A percentile compares a stretch with the other conserved stretches of the same genome.
Conservation (phyloP, 2,888 invertebrate genomes). For the Gasteruption jaculator region DNA sequence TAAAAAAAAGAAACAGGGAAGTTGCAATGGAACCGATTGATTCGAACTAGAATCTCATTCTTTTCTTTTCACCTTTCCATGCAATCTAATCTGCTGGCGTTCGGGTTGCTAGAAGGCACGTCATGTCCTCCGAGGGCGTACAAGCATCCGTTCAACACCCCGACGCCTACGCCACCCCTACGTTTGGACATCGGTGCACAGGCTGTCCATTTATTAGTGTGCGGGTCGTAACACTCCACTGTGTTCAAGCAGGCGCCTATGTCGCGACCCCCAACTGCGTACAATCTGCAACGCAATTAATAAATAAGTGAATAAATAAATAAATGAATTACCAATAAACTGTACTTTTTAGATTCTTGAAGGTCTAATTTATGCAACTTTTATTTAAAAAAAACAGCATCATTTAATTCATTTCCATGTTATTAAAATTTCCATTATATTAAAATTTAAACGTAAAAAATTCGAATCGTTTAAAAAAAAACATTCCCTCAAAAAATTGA, state of each 20-base stretch:
- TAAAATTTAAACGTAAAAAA: no score
- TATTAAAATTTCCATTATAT: no score
- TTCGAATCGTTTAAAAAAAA: no score
- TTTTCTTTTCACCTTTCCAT: slow-evolving; percentile 73
- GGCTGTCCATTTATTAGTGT: slow-evolving; percentile 75
- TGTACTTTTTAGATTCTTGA: not conserved
- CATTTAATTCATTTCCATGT: no score
- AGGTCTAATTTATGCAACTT: not conserved
- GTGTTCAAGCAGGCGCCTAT: slow-evolving; percentile 85
- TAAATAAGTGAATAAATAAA: no score
- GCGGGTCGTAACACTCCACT: slow-evolving; percentile 77
- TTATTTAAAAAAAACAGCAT: no score
- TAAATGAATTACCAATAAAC: not conserved
- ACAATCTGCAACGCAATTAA: slow-evolving; percentile 59
- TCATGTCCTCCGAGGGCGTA: slow-evolving; percentile 94
- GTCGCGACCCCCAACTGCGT: slow-evolving; percentile 90
- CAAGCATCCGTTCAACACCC: slow-evolving; percentile 81
- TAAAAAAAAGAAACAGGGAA: slow-evolving; percentile 16
- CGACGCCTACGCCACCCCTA: slow-evolving; percentile 86
- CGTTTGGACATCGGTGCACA: slow-evolving; percentile 84
- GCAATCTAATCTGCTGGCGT: slow-evolving; percentile 79
- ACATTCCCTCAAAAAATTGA: no score
- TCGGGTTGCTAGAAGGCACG: slow-evolving; percentile 82
- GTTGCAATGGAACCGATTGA: not conserved
- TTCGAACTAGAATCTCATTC: not conserved